phyloP scores from a whole-genome alignment of 2,888 invertebrate genomes.

The Baccha elongata region DNA sequence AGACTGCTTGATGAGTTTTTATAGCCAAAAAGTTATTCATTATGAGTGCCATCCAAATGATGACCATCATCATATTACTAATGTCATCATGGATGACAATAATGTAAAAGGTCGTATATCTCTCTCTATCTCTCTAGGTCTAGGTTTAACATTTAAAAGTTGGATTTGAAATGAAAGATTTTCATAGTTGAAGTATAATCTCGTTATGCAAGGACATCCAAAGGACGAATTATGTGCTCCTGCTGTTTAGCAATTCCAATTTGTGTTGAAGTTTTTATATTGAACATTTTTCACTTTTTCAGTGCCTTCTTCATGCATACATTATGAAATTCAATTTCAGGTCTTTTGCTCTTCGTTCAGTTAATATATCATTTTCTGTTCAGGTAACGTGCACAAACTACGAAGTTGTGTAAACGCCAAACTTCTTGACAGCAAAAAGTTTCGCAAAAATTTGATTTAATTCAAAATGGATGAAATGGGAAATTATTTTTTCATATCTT shows the following conservation, averaged over 20 bases:
- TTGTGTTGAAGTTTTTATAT: constrained; percentile 55
- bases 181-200: constrained; percentile 37
- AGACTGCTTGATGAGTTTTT: constrained; percentile 53
- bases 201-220: not conserved
- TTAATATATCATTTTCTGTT: not conserved
- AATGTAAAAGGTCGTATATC: not conserved
- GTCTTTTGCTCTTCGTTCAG: not conserved
- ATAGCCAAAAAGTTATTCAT: constrained; percentile 38
- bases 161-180: constrained; percentile 26
- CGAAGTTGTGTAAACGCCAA: not conserved
- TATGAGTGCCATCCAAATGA: constrained; percentile 21
- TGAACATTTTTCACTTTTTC: constrained; percentile 48
- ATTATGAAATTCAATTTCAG: constrained; percentile 50
- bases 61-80: constrained; percentile 13
- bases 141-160: constrained; percentile 4
- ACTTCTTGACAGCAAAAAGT: constrained; percentile 5
- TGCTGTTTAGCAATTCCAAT: constrained; percentile 53
- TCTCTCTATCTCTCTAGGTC: not conserved
- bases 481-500: no score
- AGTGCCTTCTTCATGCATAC: constrained; percentile 48
- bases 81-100: constrained; percentile 4
- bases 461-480: not conserved
- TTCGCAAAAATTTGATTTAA: constrained; percentile 12
- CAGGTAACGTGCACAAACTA: not conserved
- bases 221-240: not conserved